phyloP scores from a whole-genome alignment of 30 jellyfish, hydroid and myxozoan genomes.

The Phacellophora camtschatica region DNA sequence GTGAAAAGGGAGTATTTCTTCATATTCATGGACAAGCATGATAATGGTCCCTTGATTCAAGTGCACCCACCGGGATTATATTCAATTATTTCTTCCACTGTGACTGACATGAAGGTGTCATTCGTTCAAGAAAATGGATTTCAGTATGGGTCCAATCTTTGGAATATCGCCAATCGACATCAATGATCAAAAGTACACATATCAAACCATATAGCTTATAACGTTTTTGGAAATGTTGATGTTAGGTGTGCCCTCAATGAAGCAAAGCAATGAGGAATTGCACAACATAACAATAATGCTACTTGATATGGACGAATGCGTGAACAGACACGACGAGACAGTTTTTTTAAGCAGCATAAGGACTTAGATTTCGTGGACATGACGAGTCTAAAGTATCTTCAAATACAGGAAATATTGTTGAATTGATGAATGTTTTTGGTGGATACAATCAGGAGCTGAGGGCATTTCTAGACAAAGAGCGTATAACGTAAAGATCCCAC shows the following conservation, averaged over 20 bases:
- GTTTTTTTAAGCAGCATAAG: no score
- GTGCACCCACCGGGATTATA: no score
- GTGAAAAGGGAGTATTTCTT: no score
- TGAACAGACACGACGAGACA: no score
- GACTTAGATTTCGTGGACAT: no score
- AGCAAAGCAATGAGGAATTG: conserved; percentile 34
- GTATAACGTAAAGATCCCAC: conserved; percentile 37
- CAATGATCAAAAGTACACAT: conserved; percentile 14
- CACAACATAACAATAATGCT: conserved; percentile 23
- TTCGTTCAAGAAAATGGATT: conserved; percentile 26
- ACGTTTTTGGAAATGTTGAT: conserved; percentile 28
- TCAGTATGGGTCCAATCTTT: conserved; percentile 13
- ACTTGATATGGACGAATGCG: conserved; percentile 10
- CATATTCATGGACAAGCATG: no score
- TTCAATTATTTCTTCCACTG: no score
- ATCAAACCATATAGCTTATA: conserved; percentile 27
- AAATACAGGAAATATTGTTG: no score
- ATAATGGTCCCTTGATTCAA: no score
- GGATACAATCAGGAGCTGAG: conserved; percentile 20
- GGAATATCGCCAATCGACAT: conserved; percentile 1
- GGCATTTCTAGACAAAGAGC: conserved; percentile 39
- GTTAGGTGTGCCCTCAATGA: conserved; percentile 50
- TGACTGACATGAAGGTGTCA: no score
- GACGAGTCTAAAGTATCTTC: no score
- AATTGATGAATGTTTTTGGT: no score